Base-by-base conservation (phyloP, 2,113 vertebrate genomes). In the Hystrix cristata region DNA sequence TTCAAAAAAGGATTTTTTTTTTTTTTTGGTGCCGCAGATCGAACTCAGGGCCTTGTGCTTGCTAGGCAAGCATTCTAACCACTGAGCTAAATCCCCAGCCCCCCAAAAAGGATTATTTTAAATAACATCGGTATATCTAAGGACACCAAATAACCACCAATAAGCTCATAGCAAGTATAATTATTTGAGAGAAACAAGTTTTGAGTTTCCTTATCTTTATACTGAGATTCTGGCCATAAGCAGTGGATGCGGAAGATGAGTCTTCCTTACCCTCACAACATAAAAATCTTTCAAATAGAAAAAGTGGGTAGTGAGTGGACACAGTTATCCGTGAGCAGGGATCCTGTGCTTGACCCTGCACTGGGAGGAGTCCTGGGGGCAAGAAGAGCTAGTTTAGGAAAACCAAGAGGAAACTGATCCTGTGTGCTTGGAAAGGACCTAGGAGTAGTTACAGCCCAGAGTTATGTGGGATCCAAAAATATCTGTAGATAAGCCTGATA, bases 121-220 rank as follows among this genome's bases (percentile, higher is more conserved):
- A n/a, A 81, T 43, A 69, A 87, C 13, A 82, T 83, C 13, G 79
- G 82, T 86, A 25, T 55, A 83, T n/a, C 5, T 76, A 71, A 83
- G 31, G 25, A 53, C 34, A 87, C 38, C 18, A 34, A 64, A 43
- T 69, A 93, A 29, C 21, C 79, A 90, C 55, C 93, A 64, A 72
- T 21, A 91, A 91, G 51, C 7, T 67, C 34, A 60, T 19, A 90
- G 5, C 57, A 83, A 51, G 94, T 46, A 72, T 19, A 69, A 51
- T 59, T 64, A 79, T 59, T 74, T 94, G 43, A 91, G 48, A 83
- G 0, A 18, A 95, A 80, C 5, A 27, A 15, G 13, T 80, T 94
- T 94, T 81, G n/a, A 83, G 29, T 79, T 91, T 89, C 29, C 29
- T 85, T 76, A 85, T 88, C 15, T 46, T 91, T 95, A 87, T 25